Base-by-base conservation (phyloP, 2,797 vertebrate genomes). In the Premnoplex brunnescens region DNA sequence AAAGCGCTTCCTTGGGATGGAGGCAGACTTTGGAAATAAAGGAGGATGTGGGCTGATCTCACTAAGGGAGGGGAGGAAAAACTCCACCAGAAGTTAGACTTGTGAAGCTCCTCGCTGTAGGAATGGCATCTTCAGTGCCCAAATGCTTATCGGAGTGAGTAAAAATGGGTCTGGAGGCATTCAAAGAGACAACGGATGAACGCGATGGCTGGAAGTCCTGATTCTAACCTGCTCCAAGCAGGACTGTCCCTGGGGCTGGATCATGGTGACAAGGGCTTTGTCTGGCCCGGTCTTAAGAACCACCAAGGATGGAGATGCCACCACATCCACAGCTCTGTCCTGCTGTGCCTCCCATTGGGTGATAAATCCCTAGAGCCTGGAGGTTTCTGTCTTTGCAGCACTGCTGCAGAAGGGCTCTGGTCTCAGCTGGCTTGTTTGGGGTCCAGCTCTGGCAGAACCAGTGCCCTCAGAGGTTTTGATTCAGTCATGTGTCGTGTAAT, bases 401-500 rank as follows among this genome's bases (percentile, higher is more conserved):
- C 21, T 77, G 39, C 37, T 80, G 43, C 15, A 46, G 62, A 66
- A n/a, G 26, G 54, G 11, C 14, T 27, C 23, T 44, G 24, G 15
- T 75, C 58, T 41, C 15, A 14, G 9, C n/a, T 60, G 74, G 36
- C 6, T 79, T 20, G 4, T 43, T 34, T 2, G 5, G 52, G 56
- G 7, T 51, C 46, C 0, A 2, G 24, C 43, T 27, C 24, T n/a
- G 26, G 12, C 17, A 14, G 52, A 32, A 5, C 9, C 66, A 10
- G 8, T 12, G 54, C 9, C 2, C 11, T 66, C 10, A 21, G n/a
- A 86, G 37, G 27, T 43, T 58, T 62, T 48, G 52, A 6, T 58
- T n/a, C 46, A 37, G 30, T 2, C 1, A 4, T 0, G 0, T n/a
- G 26, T 41, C 59, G 9, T 73, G 46, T 10, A 27, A 39, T 24